Evolutionary conservation across 2,797 vertebrate species (phyloP).

Genomic region (Corythornis leucogaster): DNA sequence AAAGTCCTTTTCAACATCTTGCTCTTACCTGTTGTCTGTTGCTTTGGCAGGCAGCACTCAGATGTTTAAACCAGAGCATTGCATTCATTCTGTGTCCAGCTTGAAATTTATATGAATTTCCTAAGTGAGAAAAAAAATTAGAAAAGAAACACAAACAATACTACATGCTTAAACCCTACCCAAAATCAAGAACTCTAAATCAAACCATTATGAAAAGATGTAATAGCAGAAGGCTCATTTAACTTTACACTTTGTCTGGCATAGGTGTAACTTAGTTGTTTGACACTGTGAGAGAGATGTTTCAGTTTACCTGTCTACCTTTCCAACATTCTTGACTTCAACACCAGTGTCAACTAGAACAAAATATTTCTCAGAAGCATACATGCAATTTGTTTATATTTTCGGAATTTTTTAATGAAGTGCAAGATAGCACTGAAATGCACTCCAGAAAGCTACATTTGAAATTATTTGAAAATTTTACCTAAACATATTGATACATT

Average conservation of each 20-base stretch:
- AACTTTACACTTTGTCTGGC: neutral
- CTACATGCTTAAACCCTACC: neutral
- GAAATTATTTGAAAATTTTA: neutral
- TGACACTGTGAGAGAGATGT: neutral
- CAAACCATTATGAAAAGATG: neutral
- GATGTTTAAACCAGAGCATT: slow-evolving; percentile 96
- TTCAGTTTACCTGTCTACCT: neutral
- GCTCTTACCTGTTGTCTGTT: slow-evolving; percentile 92
- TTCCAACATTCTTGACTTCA: neutral
- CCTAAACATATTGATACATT: neutral
- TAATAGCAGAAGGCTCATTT: neutral
- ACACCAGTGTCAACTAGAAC: neutral
- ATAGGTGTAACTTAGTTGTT: neutral
- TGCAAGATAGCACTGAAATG: neutral
- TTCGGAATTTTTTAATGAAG: neutral
- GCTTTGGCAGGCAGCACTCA: slow-evolving; percentile 96
- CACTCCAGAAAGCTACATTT: neutral
- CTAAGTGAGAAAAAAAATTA: slow-evolving; percentile 67
- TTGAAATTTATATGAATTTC: slow-evolving; percentile 99
- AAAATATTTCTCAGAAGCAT: neutral
- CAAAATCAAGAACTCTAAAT: neutral
- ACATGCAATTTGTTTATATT: neutral
- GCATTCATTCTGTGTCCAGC: slow-evolving; percentile 94
- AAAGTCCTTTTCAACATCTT: neutral
- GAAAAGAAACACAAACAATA: neutral